Percentiles rank a stretch among this genome's conserved stretches.
These are phyloP conservation scores for Tragelaphus buxtoni DNA, from an alignment of 2,113 vertebrate species.

Conservation along the genomic window DNA sequence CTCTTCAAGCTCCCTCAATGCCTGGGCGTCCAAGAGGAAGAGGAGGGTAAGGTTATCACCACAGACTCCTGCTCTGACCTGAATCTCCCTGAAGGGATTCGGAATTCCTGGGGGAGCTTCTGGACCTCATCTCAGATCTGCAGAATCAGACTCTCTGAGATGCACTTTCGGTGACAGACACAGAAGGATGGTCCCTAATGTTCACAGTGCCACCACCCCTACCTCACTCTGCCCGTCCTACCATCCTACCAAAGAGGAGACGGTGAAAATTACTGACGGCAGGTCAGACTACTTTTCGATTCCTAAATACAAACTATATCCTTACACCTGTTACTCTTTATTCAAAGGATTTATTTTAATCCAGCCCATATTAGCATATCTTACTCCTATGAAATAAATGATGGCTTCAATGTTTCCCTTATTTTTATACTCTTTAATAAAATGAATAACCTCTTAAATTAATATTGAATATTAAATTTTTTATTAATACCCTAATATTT, in stretches of 20 bases:
- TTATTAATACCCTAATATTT: neutral
- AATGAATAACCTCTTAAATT: neutral
- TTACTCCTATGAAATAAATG: neutral
- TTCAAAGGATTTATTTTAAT: neutral
- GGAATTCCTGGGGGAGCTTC: neutral
- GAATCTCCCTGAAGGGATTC: neutral
- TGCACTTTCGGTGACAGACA: neutral
- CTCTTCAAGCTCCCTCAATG: neutral
- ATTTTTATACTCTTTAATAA: neutral
- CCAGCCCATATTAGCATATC: neutral
- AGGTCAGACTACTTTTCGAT: neutral
- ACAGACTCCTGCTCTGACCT: neutral
- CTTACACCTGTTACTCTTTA: neutral
- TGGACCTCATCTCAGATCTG: neutral
- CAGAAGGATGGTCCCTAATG: neutral
- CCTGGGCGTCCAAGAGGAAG: neutral
- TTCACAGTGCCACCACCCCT: too few species aligned
- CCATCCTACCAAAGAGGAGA: neutral
- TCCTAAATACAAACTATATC: neutral
- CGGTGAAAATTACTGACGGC: neutral
- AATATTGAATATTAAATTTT: neutral
- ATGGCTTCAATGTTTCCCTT: neutral
- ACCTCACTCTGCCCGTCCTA: neutral
- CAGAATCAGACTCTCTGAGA: neutral
- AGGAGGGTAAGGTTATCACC: neutral